phyloP scores from a whole-genome alignment of 2,113 vertebrate species.

The Alligator mississippiensis region DNA sequence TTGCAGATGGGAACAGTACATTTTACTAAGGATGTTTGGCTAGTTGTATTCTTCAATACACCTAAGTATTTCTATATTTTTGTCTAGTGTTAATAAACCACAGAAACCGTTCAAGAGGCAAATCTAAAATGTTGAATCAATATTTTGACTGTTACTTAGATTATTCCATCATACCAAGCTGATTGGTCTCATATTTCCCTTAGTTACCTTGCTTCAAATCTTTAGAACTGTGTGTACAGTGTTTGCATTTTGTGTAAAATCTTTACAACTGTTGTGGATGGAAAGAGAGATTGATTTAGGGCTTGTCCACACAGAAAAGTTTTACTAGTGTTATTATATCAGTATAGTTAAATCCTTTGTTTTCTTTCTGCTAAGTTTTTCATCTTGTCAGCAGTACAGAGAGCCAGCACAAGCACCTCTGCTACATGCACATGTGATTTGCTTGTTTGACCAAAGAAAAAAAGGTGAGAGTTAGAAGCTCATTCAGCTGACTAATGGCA shows the following conservation, averaged over 20 bases:
- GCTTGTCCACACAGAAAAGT: background rate
- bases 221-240: background rate
- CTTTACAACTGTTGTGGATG: background rate
- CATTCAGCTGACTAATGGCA: too few species aligned
- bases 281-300: background rate
- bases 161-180: background rate
- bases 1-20: background rate
- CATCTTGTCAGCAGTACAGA: too few species aligned
- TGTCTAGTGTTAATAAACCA: background rate
- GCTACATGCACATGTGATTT: too few species aligned
- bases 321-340: background rate
- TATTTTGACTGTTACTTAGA: background rate
- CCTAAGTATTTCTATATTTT: background rate
- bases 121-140: background rate
- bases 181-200: constrained; percentile 17
- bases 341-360: background rate
- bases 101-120: background rate
- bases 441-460: too few species aligned
- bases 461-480: too few species aligned
- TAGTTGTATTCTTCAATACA: background rate
- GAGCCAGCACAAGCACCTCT: too few species aligned
- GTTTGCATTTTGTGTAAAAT: background rate
- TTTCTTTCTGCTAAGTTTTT: too few species aligned
- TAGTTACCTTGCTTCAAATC: background rate
- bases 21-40: background rate